A percentile compares a stretch with the other conserved stretches of the same genome.
Evolutionary conservation across 2,888 invertebrate genomes (phyloP).

Genomic region (Pedicia rivosa): DNA sequence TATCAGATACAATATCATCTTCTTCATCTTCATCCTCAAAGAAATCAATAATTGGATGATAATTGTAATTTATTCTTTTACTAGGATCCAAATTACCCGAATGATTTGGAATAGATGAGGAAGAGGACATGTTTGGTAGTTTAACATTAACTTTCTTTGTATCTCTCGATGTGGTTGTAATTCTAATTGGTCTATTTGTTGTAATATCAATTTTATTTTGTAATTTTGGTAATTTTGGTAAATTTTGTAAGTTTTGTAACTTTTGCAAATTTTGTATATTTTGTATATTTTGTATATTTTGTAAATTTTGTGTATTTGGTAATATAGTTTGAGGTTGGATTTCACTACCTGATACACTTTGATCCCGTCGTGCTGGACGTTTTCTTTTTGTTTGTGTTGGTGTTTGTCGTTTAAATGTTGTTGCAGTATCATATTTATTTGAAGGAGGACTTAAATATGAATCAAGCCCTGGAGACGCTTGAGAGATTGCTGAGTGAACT

Average conservation of each 20-base stretch:
- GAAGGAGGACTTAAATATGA: not conserved
- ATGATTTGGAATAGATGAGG: slow-evolving; percentile 13
- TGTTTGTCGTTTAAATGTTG: too few relatives aligned
- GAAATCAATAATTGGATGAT: slow-evolving; percentile 71
- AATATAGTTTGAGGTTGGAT: slow-evolving; percentile 6
- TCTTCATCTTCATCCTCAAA: slow-evolving; percentile 34
- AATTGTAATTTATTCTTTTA: slow-evolving; percentile 59
- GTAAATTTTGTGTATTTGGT: not conserved
- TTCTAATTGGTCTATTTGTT: not conserved
- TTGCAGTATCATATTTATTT: not conserved
- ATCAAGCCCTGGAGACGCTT: not conserved
- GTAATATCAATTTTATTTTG: too few relatives aligned
- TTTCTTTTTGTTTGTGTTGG: too few relatives aligned
- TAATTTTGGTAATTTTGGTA: not conserved
- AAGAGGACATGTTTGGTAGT: slow-evolving; percentile 2
- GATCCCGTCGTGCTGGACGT: slow-evolving; percentile 16
- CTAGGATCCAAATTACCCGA: slow-evolving; percentile 10
- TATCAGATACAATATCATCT: slow-evolving; percentile 18
- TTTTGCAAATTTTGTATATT: not conserved
- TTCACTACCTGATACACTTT: slow-evolving; percentile 23
- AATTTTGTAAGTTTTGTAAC: not conserved
- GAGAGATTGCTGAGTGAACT: too few relatives aligned
- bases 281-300: too few relatives aligned
- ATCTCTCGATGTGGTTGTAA: too few relatives aligned
- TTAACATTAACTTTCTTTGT: not conserved